Evolutionary conservation across 2,797 vertebrate species (phyloP), one percentile per base, ranked within the genome.

Genomic region (Bovichtus diacanthus): DNA sequence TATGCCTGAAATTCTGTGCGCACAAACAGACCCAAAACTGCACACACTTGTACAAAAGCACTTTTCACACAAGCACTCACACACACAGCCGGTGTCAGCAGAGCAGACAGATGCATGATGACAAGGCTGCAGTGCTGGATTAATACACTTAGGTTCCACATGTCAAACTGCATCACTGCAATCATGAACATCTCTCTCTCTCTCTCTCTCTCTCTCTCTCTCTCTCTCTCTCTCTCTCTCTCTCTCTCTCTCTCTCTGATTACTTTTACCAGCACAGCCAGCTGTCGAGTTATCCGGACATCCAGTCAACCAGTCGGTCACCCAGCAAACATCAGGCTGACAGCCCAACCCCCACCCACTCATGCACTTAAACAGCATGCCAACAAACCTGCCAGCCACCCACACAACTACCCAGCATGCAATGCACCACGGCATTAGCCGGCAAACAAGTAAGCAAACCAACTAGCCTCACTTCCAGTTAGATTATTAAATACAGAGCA

Each of bases 91-190:
- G 4, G 44, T 54, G 73, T 78, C 55, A 70, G 72, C 31, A 18
- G 61, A 53, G 31, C 8, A 58, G 74, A 82, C 76, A 76, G 81
- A 88, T 88, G 80, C 67, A 68, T 59, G 74, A 72, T 72, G 86
- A 85, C 88, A 88, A 68, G 38, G 70, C 81, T 78, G 76, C 84
- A 82, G 43, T 12, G 41, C 70, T 69, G 86, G 81, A 82, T 88
- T 78, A 87, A 81, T 84, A 71, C 78, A 88, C 77, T 85, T 72
- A 78, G 74, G 65, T 71, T 67, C 62, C 77, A 78, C 82, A 77
- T 82, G 84, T 89, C 83, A 81, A 54, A 58, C 74, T 74, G 61
- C 80, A 82, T 84, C 62, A 84, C 65, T 46, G 67, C 76, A 44
- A 70, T 76, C 73, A 70, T 41, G 54, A 74, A 65, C 68, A 7